Evolutionary conservation across 2,113 vertebrate species (phyloP).

Genomic region (Hippopotamus amphibius): DNA sequence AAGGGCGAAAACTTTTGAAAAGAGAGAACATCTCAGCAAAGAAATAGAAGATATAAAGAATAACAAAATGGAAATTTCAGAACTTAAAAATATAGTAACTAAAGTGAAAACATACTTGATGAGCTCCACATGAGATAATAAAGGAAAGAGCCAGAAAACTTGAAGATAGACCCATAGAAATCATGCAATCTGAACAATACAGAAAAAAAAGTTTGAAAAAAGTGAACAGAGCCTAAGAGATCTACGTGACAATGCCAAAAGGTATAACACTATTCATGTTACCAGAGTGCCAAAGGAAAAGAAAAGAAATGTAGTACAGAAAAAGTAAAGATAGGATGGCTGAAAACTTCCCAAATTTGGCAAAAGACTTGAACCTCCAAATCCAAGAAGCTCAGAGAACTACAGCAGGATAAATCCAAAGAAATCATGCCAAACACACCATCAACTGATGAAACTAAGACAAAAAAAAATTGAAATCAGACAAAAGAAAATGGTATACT

Average conservation of each 20-base stretch:
- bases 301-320: background rate
- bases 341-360: no score
- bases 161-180: background rate
- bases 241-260: background rate
- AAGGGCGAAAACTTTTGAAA: background rate
- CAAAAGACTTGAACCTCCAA: no score
- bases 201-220: background rate
- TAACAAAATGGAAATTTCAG: background rate
- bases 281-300: background rate
- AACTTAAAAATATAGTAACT: background rate
- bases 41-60: background rate
- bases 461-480: background rate
- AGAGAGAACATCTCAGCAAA: background rate
- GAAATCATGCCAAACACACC: background rate
- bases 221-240: background rate
- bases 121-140: background rate
- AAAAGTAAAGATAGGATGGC: background rate
- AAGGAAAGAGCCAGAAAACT: background rate
- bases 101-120: background rate
- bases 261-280: background rate
- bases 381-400: no score
- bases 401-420: background rate
- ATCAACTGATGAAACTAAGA: background rate
- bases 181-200: background rate
- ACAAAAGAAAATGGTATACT: background rate